Evolutionary conservation across 2,113 vertebrate genomes (phyloP).

Genomic region (Apaloderma vittatum): DNA sequence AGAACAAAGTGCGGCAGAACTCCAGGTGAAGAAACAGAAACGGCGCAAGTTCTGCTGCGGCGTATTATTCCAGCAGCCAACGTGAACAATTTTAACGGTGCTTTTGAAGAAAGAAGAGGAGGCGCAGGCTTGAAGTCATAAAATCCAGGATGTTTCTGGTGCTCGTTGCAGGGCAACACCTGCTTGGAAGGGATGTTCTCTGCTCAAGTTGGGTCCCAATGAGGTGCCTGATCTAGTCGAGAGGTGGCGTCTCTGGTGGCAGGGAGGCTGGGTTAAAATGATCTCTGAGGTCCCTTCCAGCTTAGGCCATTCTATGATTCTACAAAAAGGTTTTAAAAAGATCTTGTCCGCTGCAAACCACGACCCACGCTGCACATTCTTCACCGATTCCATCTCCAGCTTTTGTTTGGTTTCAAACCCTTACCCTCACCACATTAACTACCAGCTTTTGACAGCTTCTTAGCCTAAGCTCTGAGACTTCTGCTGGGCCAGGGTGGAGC

Average conservation of each 20-base stretch:
- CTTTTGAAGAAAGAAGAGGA: neutral
- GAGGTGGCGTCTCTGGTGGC: too few relatives aligned
- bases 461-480: conserved; percentile 49
- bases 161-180: neutral
- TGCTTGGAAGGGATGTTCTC: too few relatives aligned
- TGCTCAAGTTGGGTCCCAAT: too few relatives aligned
- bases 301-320: too few relatives aligned
- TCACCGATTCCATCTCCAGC: neutral
- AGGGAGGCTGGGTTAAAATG: too few relatives aligned
- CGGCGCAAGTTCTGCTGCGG: neutral
- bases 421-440: conserved; percentile 26
- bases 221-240: too few relatives aligned
- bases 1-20: neutral
- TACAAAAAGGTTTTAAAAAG: neutral
- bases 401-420: conserved; percentile 37
- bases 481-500: neutral
- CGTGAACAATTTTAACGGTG: neutral
- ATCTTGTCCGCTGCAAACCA: neutral
- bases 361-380: neutral
- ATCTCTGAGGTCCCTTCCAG: too few relatives aligned
- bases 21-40: neutral
- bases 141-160: neutral
- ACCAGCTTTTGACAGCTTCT: conserved; percentile 39
- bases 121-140: neutral
- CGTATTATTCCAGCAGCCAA: neutral